These are phyloP conservation scores for Drosophila tripunctata DNA, from an alignment of 2,888 invertebrate genomes.

Conservation along the genomic window DNA sequence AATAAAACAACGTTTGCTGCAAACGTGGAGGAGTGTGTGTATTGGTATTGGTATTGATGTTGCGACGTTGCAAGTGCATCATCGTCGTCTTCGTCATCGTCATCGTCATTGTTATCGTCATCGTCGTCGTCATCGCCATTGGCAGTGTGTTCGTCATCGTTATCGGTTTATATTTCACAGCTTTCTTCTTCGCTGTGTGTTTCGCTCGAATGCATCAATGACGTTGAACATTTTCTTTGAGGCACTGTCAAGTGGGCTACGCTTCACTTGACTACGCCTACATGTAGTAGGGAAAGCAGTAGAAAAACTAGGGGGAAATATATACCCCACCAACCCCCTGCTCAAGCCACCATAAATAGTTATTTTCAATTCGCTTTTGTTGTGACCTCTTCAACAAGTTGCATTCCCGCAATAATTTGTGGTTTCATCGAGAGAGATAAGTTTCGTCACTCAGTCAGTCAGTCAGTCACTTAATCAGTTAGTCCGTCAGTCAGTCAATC, in stretches of 20 bases:
- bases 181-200: slow-evolving; percentile 54
- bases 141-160: slow-evolving; percentile 22
- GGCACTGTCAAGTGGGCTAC: slow-evolving; percentile 19
- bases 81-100: slow-evolving; percentile 34
- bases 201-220: slow-evolving; percentile 57
- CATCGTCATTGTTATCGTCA: slow-evolving; percentile 31
- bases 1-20: no score
- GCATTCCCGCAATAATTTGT: slow-evolving; percentile 43
- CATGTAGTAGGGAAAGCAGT: background rate
- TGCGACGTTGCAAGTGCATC: slow-evolving; percentile 15
- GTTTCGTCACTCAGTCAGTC: slow-evolving; percentile 11
- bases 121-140: background rate
- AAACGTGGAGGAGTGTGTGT: background rate
- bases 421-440: slow-evolving; percentile 40
- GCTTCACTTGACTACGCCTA: slow-evolving; percentile 36
- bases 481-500: slow-evolving; percentile 17
- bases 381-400: slow-evolving; percentile 14
- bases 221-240: slow-evolving; percentile 14
- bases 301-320: background rate
- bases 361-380: slow-evolving; percentile 47
- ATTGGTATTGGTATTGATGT: no score
- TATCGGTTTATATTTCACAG: slow-evolving; percentile 64
- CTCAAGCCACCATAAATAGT: slow-evolving; percentile 39
- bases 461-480: slow-evolving; percentile 21
- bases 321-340: background rate